Base-by-base conservation (phyloP, 53 echinoderm and acorn worm species). In the Luidia sarsii region DNA sequence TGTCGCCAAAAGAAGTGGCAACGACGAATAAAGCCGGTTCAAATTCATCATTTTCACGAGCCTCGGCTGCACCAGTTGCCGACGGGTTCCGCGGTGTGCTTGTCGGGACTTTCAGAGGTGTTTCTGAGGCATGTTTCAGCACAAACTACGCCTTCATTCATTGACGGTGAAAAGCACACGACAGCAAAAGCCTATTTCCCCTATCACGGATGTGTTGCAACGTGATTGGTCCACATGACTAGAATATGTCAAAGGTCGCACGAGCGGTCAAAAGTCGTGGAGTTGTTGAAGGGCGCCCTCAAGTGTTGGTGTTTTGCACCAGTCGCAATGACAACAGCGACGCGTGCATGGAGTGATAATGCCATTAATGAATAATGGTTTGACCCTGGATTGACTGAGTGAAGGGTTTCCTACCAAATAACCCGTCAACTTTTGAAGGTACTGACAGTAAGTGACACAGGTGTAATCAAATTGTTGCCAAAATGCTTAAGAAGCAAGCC, bases 1-100 rank as follows among this genome's bases (percentile, higher is more conserved):
- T 22, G 92, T 95, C 10, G 92, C 92, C 62, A 95, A 70, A 46
- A 95, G 90, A 21, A 95, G 79, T 19, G 95, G 92, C 14, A 95
- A 57, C 3, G 92, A 95, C 2, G 86, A 83, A 59, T 90, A 82
- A 70, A 92, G 82, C 31, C 81, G 88, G 62, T 92, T 89, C 27
- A 95, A 79, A 67, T 95, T 95, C 34, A 90, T 79, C 85, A 95
- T 90, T 52, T 79, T 91, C 7, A 13, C 39, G 41, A 32, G 25
- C n/a, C 46, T 20, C n/a, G n/a, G n/a, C n/a, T n/a, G n/a, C n/a
- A n/a, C n/a, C 38, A 56, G 33, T 5, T 43, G 18, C 29, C 43
- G 32, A 27, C 7, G 33, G 33, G 43, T 55, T 7, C 18, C 38
- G 35, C 22, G 3, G 22, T 38, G 55, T 52, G 18, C 39, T 74